A percentile compares a stretch with the other conserved stretches of the same genome.
Conservation (phyloP, 2,797 vertebrate genomes). For the Sebastes itinus region DNA sequence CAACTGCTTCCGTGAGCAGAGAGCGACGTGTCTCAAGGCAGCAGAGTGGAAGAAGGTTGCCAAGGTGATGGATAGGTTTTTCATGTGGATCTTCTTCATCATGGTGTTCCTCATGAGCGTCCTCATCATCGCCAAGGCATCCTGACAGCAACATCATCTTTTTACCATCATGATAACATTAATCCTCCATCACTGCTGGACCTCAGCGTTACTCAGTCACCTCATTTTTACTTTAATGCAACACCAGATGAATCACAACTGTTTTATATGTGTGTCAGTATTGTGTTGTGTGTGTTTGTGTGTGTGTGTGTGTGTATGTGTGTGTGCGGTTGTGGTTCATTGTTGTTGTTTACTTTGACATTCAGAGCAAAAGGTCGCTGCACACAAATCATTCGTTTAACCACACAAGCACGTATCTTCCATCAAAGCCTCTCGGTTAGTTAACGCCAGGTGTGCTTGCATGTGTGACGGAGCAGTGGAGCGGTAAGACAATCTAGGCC, state of each 20-base stretch:
- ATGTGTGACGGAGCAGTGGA: constrained; percentile 53
- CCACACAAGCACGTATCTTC: constrained; percentile 1
- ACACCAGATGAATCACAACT: constrained; percentile 1
- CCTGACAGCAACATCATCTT: constrained; percentile 67
- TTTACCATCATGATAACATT: not conserved
- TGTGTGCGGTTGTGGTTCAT: not conserved
- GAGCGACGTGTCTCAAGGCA: constrained; percentile 88
- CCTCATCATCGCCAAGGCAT: constrained; percentile 93
- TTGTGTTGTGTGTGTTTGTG: constrained; percentile 7
- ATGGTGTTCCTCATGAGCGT: constrained; percentile 99
- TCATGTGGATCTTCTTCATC: constrained; percentile 98
- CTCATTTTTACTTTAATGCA: constrained; percentile 17
- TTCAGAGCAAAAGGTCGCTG: constrained; percentile 3
- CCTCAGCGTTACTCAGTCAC: constrained; percentile 8
- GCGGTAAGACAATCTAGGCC: constrained; percentile 66
- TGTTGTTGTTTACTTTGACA: constrained; percentile 23
- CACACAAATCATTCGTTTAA: constrained; percentile 31
- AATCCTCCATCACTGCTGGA: not conserved
- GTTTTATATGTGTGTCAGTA: constrained; percentile 15
- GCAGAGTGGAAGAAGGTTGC: constrained; percentile 98
- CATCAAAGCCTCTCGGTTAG: constrained; percentile 25
- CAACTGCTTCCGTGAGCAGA: constrained; percentile 92
- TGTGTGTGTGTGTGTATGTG: not conserved
- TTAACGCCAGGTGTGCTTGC: constrained; percentile 55
- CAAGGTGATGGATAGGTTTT: constrained; percentile 98